Conservation (phyloP, 2,113 vertebrate genomes). For the Heloderma charlesbogerti region DNA sequence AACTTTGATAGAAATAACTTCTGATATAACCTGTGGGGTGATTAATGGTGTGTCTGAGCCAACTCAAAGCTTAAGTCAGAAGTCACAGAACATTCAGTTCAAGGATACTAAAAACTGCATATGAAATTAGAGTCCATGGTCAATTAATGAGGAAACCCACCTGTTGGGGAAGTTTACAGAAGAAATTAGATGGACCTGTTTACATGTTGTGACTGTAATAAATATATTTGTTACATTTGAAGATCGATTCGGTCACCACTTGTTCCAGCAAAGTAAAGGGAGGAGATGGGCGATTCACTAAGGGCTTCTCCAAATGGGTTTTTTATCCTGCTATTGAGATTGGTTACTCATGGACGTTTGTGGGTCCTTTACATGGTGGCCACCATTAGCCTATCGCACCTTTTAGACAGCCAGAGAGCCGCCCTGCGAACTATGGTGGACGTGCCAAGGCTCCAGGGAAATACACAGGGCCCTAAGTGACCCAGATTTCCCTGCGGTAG, state of each 20-base stretch:
- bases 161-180: neutral
- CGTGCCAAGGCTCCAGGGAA: too few species aligned
- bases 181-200: neutral
- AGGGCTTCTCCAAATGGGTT: too few species aligned
- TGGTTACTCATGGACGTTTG: too few species aligned
- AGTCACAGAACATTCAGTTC: neutral
- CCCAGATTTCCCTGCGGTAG: too few species aligned
- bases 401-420: too few species aligned
- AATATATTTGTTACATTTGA: neutral
- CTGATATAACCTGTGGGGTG: neutral
- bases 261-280: neutral
- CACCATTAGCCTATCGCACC: too few species aligned
- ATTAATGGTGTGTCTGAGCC: neutral
- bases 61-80: neutral
- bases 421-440: too few species aligned
- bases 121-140: neutral
- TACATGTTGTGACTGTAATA: neutral
- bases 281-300: too few species aligned
- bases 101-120: neutral
- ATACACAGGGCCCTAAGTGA: too few species aligned
- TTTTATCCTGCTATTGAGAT: too few species aligned
- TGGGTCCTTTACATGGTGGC: too few species aligned
- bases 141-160: neutral
- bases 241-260: neutral
- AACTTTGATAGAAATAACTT: neutral